Base-by-base conservation (phyloP, 2,113 vertebrate species). In the Orthonyx spaldingii region DNA sequence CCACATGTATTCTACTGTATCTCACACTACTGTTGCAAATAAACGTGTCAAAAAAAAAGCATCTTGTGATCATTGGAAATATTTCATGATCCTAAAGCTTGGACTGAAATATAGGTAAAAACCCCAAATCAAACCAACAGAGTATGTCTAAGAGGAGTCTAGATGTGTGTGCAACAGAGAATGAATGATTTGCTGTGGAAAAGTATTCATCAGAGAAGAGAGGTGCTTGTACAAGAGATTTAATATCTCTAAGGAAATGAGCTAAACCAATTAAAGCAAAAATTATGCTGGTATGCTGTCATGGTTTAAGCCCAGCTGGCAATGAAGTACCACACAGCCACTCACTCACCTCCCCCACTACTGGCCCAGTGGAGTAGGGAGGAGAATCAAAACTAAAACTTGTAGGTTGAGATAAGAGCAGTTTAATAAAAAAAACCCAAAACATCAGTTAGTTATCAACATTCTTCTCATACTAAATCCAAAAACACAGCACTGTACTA, bases 1-100 rank as follows among this genome's bases (percentile, higher is more conserved):
- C 90, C 59, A 76, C 41, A 57, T 86, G 12, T 95, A 50, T 91
- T 94, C 44, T 95, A 24, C 84, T 98, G 24, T 83, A 91, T 97
- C 79, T 97, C 87, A 89, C 94, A 92, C 28, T 85, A 71, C 77
- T 96, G 49, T 77, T 96, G 80, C 82, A 97, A 98, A 98, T 98
- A 98, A 98, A 98, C 37, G 24, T 96, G 47, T 93, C 88, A 35
- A 55, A 74, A 96, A 85, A 60, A 33, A 42, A 2, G 7, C 2
- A 13, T 69, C 60, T 13, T 87, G 70, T 94, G 33, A 23, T 96
- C 75, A 69, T 32, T 79, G 30, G 27, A 79, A 72, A 59, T 22
- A 41, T 57, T 42, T 65, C 41, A 52, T 44, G 11, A 28, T 71
- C 46, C 30, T 44, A 15, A 77, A 81, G 11, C 14, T 78, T 0